phyloP scores from a whole-genome alignment of 2,797 vertebrate species.

The Ceryle rudis region DNA sequence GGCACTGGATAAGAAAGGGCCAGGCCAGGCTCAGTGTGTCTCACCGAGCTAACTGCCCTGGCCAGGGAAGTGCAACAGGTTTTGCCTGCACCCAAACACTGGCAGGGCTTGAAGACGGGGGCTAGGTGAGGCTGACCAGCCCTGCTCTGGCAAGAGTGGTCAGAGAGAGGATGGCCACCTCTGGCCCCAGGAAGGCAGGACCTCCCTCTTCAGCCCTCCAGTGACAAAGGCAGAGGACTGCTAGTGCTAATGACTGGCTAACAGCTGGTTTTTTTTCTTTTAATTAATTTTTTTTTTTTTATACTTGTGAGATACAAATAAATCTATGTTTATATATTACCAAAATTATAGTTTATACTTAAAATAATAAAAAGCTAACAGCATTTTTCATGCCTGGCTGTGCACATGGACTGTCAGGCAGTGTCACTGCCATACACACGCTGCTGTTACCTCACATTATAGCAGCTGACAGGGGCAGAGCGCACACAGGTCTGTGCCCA shows the following conservation, averaged over 20 bases:
- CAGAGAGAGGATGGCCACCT: neutral
- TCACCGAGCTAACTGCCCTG: neutral
- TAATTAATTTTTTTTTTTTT: neutral
- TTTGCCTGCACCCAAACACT: neutral
- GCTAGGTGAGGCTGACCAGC: neutral
- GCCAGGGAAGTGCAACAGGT: neutral
- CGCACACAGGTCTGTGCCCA: neutral
- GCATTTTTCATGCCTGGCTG: neutral
- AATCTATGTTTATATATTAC: neutral
- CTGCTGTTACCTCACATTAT: fast-evolving
- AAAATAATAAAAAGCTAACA: neutral
- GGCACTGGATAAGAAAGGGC: neutral
- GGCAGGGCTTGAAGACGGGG: neutral
- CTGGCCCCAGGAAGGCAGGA: neutral
- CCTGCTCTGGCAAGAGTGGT: neutral
- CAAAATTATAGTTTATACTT: neutral
- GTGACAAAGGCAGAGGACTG: neutral
- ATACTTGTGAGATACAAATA: neutral
- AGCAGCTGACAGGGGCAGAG: neutral
- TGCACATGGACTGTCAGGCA: neutral
- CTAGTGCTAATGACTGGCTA: neutral
- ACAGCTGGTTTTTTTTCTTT: neutral
- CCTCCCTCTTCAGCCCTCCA: neutral
- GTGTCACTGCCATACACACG: fast-evolving
- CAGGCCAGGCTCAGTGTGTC: neutral